These are phyloP conservation scores for Amphiura filiformis DNA, from an alignment of 35 echinoderm and acorn worm genomes.

Conservation along the genomic window DNA sequence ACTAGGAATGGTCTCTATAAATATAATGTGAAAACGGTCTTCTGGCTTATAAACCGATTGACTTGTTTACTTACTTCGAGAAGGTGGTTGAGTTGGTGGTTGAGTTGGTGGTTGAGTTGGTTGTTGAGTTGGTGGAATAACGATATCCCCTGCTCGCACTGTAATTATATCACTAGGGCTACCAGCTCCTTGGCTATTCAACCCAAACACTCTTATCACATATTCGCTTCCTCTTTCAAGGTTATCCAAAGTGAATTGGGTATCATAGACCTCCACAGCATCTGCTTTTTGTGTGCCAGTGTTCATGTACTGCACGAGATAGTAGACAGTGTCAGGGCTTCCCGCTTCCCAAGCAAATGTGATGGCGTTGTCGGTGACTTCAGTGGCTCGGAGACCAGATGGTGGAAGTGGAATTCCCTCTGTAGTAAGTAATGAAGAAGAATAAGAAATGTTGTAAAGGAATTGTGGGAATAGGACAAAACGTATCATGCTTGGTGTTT, in stretches of 20 bases:
- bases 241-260: not conserved
- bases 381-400: not conserved
- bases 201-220: not conserved
- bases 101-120: too few species aligned
- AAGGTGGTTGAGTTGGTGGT: not conserved
- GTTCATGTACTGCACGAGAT: not conserved
- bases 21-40: too few species aligned
- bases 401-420: not conserved
- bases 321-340: not conserved
- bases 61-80: not conserved
- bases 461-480: too few species aligned
- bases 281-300: not conserved
- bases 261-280: not conserved
- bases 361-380: not conserved
- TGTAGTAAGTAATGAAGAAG: too few species aligned
- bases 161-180: not conserved
- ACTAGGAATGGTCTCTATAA: too few species aligned
- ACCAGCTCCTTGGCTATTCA: not conserved
- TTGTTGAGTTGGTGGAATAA: not conserved
- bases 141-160: not conserved
- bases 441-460: too few species aligned
- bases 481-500: too few species aligned
- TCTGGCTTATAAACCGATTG: too few species aligned
- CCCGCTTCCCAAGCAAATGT: not conserved
- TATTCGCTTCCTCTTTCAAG: not conserved